Base-by-base conservation (phyloP, 2,888 invertebrate species). In the Fragum sueziense region DNA sequence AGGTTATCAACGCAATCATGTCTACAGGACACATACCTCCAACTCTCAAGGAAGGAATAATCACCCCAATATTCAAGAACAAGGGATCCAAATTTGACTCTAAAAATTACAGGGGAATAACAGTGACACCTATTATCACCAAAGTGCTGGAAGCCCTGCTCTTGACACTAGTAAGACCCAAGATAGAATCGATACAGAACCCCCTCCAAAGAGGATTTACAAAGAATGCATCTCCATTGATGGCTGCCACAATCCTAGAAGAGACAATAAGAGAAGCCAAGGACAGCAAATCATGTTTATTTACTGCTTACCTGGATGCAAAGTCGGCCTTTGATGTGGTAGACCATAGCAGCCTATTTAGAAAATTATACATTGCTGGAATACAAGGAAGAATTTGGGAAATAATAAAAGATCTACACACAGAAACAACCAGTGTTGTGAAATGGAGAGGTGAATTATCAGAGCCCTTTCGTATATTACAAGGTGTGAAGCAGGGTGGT, bases 301-400 rank as follows among this genome's bases (percentile, higher is more conserved):
- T 37, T 6, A 37, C 37, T 37, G 6, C 37, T 9, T 37, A 9
- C n/a, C 29, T 61, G 6, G 61, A 61, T 29, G 61, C 61, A 29
- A 61, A 61, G 27, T 22, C 61, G 4, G 61, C 61, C 3, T 61
- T 61, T 29, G 61, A 61, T 20, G 61, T 61, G 3, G 61, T 61
- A 6, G 9, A 27, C 31, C 61, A 61, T 61, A 29, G 11, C 52
- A 52, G 52, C 52, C 52, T 52, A 17, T n/a, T 52, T 22, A 9
- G n/a, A n/a, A 52, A 22, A 20, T 6, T 52, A 11, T 52, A 11
- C 22, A 9, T 11, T 41, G 41, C 41, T 9, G 41, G 41, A 9
- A 17, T 41, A 41, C 9, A 9, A 41, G 41, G 17, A 9, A 41
- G 17, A 41, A 9, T 11, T 41, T 41, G 41, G 41, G 9, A 11